Percentiles rank a stretch among this genome's conserved stretches.
Evolutionary conservation across 2,888 invertebrate species (phyloP).

Genomic region (Morinoia aosen): DNA sequence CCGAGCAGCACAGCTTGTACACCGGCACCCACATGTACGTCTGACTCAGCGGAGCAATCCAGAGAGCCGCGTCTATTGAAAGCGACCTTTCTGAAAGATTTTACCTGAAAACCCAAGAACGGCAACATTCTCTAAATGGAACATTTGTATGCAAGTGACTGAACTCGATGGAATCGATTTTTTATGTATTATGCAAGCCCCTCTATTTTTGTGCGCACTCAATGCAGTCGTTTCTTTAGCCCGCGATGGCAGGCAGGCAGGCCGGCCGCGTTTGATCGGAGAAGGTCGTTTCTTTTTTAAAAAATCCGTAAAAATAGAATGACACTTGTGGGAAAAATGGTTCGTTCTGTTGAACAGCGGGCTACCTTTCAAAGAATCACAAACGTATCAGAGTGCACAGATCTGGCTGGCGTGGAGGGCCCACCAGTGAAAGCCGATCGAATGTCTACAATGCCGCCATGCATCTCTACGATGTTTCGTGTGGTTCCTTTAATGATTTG

Average conservation of each 20-base stretch:
- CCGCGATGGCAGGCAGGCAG: constrained; percentile 9
- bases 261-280: constrained; percentile 22
- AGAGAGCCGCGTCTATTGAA: constrained; percentile 13
- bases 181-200: constrained; percentile 52
- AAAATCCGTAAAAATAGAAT: constrained; percentile 51
- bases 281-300: constrained; percentile 46
- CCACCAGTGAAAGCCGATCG: neutral
- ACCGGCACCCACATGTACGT: neutral
- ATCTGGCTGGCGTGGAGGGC: constrained; percentile 27
- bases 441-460: neutral
- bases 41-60: neutral
- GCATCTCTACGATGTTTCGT: neutral
- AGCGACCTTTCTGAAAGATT: constrained; percentile 42
- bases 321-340: constrained; percentile 51
- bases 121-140: constrained; percentile 52
- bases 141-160: constrained; percentile 51
- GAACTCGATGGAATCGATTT: constrained; percentile 53
- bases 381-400: constrained; percentile 41
- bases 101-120: constrained; percentile 52
- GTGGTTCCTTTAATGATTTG: neutral
- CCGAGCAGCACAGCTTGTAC: neutral
- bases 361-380: constrained; percentile 50
- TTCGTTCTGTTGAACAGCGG: constrained; percentile 39
- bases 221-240: constrained; percentile 45
- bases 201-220: constrained; percentile 43